These are phyloP conservation scores for Dioctria linearis DNA, from an alignment of 2,888 invertebrate genomes.

Conservation along the genomic window DNA sequence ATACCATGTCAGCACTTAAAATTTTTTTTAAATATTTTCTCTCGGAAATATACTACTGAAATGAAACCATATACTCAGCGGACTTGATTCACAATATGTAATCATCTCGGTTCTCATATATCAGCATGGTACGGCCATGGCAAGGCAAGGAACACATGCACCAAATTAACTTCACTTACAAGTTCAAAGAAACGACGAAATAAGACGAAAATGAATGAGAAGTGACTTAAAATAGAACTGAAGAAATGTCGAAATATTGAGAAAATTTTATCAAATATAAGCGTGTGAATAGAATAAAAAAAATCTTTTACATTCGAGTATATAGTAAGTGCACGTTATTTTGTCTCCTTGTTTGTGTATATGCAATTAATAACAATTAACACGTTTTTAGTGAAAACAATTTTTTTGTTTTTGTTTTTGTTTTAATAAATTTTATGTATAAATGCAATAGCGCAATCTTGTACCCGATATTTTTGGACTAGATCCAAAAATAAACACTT, in stretches of 20 bases:
- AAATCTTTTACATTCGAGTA: slow-evolving; percentile 7
- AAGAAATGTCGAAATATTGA: slow-evolving; percentile 52
- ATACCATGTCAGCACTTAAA: slow-evolving; percentile 44
- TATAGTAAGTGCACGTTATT: not conserved
- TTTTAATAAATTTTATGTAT: not conserved
- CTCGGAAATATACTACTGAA: not conserved
- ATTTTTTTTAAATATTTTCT: slow-evolving; percentile 22
- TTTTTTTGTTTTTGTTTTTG: too few species aligned
- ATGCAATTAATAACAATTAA: slow-evolving; percentile 3
- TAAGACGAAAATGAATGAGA: slow-evolving; percentile 47
- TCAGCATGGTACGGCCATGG: not conserved
- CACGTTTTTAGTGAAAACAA: slow-evolving; percentile 3
- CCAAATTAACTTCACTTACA: slow-evolving; percentile 55
- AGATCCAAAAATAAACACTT: slow-evolving; percentile 55
- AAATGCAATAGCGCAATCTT: slow-evolving; percentile 34
- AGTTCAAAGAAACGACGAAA: slow-evolving; percentile 57
- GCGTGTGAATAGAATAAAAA: not conserved
- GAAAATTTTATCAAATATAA: slow-evolving; percentile 29
- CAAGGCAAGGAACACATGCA: slow-evolving; percentile 51
- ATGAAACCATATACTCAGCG: slow-evolving; percentile 6
- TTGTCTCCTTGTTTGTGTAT: slow-evolving; percentile 1
- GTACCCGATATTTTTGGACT: slow-evolving; percentile 40
- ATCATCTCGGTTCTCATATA: slow-evolving; percentile 21
- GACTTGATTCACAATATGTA: too few species aligned
- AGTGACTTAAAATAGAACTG: slow-evolving; percentile 56